Evolutionary conservation across 2,888 invertebrate species (phyloP).

Genomic region (Agrochola litura): DNA sequence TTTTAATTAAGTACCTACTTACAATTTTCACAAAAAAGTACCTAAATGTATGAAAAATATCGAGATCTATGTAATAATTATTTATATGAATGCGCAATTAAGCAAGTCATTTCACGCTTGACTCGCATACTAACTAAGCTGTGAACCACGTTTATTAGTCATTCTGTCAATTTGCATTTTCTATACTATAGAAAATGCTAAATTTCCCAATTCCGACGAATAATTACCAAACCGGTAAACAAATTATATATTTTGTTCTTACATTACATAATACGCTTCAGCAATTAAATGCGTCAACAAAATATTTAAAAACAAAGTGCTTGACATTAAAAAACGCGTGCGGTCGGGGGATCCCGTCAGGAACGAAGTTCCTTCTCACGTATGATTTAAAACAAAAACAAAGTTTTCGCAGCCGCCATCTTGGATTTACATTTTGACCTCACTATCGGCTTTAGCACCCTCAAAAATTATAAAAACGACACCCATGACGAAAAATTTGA

Average conservation of each 20-base stretch:
- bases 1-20: no score
- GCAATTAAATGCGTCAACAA: no score
- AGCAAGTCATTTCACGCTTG: neutral
- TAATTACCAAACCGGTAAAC: neutral
- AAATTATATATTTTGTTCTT: neutral
- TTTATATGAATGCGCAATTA: neutral
- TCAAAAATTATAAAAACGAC: no score
- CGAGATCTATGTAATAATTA: neutral
- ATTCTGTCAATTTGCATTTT: slow-evolving; percentile 3
- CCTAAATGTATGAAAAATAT: no score
- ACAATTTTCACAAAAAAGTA: no score
- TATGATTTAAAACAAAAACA: no score
- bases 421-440: no score
- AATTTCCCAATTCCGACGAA: neutral
- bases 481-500: no score
- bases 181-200: neutral
- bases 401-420: no score
- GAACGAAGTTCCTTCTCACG: no score
- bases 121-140: neutral
- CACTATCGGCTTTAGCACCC: no score
- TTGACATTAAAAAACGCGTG: neutral
- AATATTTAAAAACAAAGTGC: neutral
- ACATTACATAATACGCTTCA: neutral
- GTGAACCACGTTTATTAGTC: neutral
- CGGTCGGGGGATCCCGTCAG: no score